Evolutionary conservation across 53 echinoderm and acorn worm genomes (phyloP).

Genomic region (Pentamera pediparva): DNA sequence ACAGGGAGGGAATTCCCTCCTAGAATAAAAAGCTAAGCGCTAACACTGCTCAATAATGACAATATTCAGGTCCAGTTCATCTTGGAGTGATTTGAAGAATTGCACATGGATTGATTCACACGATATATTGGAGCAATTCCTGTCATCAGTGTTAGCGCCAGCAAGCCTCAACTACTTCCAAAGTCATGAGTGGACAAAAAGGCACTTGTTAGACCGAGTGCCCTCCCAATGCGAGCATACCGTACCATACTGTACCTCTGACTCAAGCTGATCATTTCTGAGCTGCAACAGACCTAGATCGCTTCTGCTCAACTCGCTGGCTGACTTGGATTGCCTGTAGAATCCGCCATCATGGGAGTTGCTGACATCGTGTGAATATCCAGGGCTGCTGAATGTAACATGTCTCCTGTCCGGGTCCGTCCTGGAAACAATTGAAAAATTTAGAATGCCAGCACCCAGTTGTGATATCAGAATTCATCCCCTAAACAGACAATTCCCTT

Average conservation of each 20-base stretch:
- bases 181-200: no score
- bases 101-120: no score
- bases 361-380: background rate
- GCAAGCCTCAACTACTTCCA: no score
- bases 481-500: no score
- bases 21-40: no score
- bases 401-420: slow-evolving; percentile 22
- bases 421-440: background rate
- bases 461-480: no score
- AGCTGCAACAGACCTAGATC: slow-evolving; percentile 64
- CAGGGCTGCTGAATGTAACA: background rate
- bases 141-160: no score
- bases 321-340: background rate
- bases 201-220: no score
- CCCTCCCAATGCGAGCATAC: no score
- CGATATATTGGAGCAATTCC: no score
- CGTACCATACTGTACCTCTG: slow-evolving; percentile 66
- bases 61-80: background rate
- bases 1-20: no score
- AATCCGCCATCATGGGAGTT: background rate
- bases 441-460: background rate
- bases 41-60: background rate
- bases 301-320: slow-evolving; percentile 24
- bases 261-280: slow-evolving; percentile 74
- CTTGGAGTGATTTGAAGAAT: no score